Percentiles rank a stretch among this genome's conserved stretches.
Evolutionary conservation across 35 echinoderm and acorn worm species (phyloP).

Genomic region (Strongylocentrotus purpuratus): DNA sequence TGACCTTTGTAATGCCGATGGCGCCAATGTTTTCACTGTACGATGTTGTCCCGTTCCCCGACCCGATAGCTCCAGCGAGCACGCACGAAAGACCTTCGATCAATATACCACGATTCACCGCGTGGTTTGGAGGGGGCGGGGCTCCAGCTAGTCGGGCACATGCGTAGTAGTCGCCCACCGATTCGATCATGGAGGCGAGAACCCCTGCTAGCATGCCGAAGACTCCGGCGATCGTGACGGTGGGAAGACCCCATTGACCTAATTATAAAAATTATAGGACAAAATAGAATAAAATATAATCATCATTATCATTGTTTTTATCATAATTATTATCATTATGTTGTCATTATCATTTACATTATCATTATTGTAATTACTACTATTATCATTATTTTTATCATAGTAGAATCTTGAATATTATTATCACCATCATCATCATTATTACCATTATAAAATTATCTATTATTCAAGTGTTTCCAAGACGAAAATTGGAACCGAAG

Average conservation of each 20-base stretch:
- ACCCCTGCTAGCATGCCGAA: constrained; percentile 70
- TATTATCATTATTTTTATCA: too few relatives aligned
- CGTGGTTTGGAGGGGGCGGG: constrained; percentile 58
- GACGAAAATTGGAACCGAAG: too few relatives aligned
- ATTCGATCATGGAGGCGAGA: constrained; percentile 64
- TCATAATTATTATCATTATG: too few relatives aligned
- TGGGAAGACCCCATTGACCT: constrained; percentile 80
- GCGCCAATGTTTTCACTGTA: constrained; percentile 67
- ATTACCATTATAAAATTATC: not conserved
- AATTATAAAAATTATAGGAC: too few relatives aligned
- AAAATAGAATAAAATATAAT: not conserved
- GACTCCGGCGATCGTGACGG: constrained; percentile 47
- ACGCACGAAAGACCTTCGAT: constrained; percentile 63
- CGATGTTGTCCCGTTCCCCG: constrained; percentile 62
- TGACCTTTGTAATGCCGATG: constrained; percentile 72
- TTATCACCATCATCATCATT: too few relatives aligned
- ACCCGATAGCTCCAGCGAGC: constrained; percentile 54
- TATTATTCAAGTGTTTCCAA: too few relatives aligned
- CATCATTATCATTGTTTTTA: not conserved
- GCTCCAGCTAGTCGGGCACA: constrained; percentile 57
- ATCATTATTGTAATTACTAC: too few relatives aligned
- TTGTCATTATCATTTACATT: too few relatives aligned
- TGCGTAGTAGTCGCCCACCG: constrained; percentile 66
- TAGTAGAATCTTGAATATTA: too few relatives aligned
- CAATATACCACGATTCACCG: constrained; percentile 59